These are phyloP conservation scores for Squalus acanthias DNA, from an alignment of 2,797 vertebrate species.

Conservation along the genomic window DNA sequence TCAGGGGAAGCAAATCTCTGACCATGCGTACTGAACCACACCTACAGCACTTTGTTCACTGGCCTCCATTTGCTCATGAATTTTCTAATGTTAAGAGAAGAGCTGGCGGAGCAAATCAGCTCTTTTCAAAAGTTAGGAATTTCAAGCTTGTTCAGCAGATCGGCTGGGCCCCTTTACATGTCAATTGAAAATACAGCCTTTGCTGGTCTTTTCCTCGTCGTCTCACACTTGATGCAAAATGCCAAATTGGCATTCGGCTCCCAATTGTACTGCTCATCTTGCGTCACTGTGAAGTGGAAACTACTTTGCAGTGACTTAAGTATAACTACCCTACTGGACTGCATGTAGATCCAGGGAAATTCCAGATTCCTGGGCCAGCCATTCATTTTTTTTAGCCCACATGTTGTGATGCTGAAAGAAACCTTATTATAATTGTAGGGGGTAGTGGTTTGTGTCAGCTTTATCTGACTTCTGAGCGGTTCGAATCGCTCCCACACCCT, in stretches of 20 bases:
- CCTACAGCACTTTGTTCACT: not conserved
- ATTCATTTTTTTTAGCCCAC: not conserved
- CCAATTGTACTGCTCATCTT: not conserved
- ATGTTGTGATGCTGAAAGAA: not conserved
- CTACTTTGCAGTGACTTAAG: not conserved
- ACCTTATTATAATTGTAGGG: not conserved
- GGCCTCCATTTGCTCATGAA: not conserved
- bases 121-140: not conserved
- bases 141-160: not conserved
- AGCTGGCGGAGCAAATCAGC: not conserved
- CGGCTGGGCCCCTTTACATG: not conserved
- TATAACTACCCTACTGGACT: not conserved
- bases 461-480: too few relatives aligned
- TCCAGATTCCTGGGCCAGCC: not conserved
- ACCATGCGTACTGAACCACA: not conserved
- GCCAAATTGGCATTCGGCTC: not conserved
- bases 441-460: too few relatives aligned
- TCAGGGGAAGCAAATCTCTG: not conserved
- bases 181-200: not conserved
- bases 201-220: not conserved
- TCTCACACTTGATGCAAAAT: not conserved
- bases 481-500: too few relatives aligned
- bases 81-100: not conserved
- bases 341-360: not conserved
- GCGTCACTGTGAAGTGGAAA: not conserved